These are phyloP conservation scores for Lepidurus apus DNA, from an alignment of 1,140 invertebrate species.

Conservation along the genomic window DNA sequence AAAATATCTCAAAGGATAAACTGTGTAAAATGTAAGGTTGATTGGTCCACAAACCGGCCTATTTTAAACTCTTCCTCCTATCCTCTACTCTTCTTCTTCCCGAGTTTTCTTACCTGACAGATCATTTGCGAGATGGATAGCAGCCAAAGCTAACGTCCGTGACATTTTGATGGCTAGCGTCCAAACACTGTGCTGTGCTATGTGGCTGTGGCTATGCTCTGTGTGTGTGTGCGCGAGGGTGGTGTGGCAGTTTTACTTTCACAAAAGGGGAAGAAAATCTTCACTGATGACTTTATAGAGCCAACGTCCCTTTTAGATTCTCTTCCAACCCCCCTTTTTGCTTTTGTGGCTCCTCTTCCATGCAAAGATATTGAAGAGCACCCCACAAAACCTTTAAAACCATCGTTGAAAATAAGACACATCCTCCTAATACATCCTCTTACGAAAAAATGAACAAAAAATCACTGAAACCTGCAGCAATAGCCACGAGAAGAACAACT, in stretches of 20 bases:
- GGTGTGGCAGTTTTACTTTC: neutral
- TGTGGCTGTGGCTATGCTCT: too few relatives aligned
- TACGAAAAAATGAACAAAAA: too few relatives aligned
- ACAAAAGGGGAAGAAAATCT: neutral
- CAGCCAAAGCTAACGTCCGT: slow-evolving; percentile 20
- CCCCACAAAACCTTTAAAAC: too few relatives aligned
- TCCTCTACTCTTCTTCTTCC: neutral
- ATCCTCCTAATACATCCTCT: too few relatives aligned
- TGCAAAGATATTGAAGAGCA: too few relatives aligned
- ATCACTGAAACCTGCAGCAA: too few relatives aligned
- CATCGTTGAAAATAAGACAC: too few relatives aligned
- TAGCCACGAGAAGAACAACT: too few relatives aligned
- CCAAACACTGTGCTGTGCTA: neutral
- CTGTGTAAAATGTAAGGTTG: neutral
- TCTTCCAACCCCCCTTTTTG: too few relatives aligned
- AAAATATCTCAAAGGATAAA: too few relatives aligned
- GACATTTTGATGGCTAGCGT: slow-evolving; percentile 21
- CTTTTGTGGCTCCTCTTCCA: too few relatives aligned
- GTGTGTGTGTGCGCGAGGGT: neutral
- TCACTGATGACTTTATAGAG: slow-evolving; percentile 5
- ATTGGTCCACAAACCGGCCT: neutral
- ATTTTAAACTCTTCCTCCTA: neutral
- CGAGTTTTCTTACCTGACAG: neutral
- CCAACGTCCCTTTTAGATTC: neutral
- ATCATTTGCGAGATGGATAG: slow-evolving; percentile 18